These are phyloP conservation scores for Empidonax traillii DNA, from an alignment of 2,113 vertebrate genomes.

Conservation along the genomic window DNA sequence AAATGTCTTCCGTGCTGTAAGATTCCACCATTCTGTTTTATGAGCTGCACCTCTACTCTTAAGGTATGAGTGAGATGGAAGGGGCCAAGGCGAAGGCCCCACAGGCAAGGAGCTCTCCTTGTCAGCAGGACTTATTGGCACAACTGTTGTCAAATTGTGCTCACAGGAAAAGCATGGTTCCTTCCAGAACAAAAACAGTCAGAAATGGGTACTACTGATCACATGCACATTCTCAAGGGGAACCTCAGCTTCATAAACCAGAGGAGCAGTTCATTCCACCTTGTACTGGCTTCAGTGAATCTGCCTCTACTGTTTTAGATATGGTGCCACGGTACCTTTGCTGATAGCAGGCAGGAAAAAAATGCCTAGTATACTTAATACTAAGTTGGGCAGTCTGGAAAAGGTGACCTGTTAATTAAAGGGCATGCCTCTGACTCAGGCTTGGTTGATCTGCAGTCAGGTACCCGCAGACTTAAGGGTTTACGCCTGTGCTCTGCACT, in stretches of 20 bases:
- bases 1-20: neutral
- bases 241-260: neutral
- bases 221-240: neutral
- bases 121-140: neutral
- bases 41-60: neutral
- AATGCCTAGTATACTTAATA: neutral
- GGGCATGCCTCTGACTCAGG: neutral
- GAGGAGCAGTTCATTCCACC: neutral
- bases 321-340: neutral
- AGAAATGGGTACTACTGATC: neutral
- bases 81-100: neutral
- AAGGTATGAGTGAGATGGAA: neutral
- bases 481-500: neutral
- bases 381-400: neutral
- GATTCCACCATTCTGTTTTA: neutral
- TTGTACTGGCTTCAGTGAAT: neutral
- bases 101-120: neutral
- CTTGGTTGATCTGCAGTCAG: neutral
- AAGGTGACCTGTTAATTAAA: neutral
- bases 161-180: neutral
- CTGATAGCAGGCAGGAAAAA: neutral
- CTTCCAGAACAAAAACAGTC: neutral
- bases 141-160: neutral
- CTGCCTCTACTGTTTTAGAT: neutral
- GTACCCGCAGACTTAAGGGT: neutral